Conservation (phyloP, 2,888 invertebrate species). For the Ganaspis brasiliensis region DNA sequence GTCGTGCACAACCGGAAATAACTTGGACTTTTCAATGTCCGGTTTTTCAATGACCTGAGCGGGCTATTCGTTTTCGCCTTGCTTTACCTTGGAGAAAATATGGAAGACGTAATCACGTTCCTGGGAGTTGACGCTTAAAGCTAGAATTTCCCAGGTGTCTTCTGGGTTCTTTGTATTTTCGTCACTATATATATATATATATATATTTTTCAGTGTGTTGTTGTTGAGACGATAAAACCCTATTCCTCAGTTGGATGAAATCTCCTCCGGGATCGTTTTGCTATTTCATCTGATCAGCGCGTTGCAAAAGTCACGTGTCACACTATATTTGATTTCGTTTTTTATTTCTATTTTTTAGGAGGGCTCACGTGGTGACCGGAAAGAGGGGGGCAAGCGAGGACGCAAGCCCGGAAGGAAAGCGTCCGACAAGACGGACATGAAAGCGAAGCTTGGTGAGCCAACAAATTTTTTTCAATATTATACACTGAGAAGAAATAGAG, state of each 20-base stretch:
- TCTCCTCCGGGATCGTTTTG: slow-evolving; percentile 28
- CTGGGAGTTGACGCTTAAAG: slow-evolving; percentile 43
- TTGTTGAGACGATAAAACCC: slow-evolving; percentile 52
- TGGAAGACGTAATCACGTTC: slow-evolving; percentile 29
- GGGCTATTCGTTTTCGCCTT: slow-evolving; percentile 30
- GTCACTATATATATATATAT: neutral
- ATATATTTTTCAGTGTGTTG: slow-evolving; percentile 48
- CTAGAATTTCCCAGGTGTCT: slow-evolving; percentile 57
- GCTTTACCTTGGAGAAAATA: slow-evolving; percentile 25
- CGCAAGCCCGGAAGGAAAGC: slow-evolving; percentile 94
- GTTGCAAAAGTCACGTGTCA: neutral
- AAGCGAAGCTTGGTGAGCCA: slow-evolving; percentile 92
- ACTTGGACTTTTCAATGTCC: slow-evolving; percentile 37
- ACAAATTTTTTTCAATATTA: slow-evolving; percentile 36
- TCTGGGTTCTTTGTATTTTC: slow-evolving; percentile 45
- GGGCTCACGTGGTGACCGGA: slow-evolving; percentile 84
- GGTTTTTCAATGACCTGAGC: slow-evolving; percentile 37
- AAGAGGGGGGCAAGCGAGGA: slow-evolving; percentile 93
- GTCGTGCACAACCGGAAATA: slow-evolving; percentile 8
- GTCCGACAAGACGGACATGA: slow-evolving; percentile 95
- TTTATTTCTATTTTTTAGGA: slow-evolving; percentile 76
- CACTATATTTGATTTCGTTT: slow-evolving; percentile 2
- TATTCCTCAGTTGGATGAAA: slow-evolving; percentile 45
- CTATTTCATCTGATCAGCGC: neutral
- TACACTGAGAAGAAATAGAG: slow-evolving; percentile 41